Conservation (phyloP, 2,797 vertebrate species). For the Orestias chungarensis region DNA sequence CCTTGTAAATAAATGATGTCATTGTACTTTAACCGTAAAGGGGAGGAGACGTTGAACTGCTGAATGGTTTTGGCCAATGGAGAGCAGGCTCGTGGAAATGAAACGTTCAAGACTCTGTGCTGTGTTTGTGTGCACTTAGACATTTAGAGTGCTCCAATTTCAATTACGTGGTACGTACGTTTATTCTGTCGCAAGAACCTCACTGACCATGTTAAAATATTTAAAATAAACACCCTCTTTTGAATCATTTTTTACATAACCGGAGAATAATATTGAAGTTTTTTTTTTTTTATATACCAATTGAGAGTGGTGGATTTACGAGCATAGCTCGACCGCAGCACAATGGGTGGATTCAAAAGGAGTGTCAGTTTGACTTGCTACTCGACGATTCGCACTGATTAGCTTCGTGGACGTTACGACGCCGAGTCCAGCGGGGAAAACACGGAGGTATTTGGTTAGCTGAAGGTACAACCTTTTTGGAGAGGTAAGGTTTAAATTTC, state of each 20-base stretch:
- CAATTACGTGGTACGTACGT: neutral
- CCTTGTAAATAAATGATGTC: conserved; percentile 68
- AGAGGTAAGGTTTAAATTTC: conserved; percentile 45
- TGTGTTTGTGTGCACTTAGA: conserved; percentile 13
- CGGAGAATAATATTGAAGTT: neutral
- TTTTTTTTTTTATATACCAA: neutral
- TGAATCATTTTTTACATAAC: neutral
- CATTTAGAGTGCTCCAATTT: neutral
- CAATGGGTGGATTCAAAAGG: conserved; percentile 63
- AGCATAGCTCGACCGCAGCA: conserved; percentile 28
- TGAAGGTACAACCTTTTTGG: conserved; percentile 31
- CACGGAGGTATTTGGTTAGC: conserved; percentile 26
- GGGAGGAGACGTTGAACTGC: conserved; percentile 57
- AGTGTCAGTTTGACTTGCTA: conserved; percentile 35
- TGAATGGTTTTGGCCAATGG: conserved; percentile 68
- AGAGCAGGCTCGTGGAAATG: conserved; percentile 40
- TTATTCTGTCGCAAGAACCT: neutral
- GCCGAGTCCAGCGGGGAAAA: conserved; percentile 8
- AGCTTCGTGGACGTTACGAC: conserved; percentile 24
- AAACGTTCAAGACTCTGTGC: conserved; percentile 32
- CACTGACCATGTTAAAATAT: neutral
- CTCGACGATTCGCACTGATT: conserved; percentile 22
- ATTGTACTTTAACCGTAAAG: conserved; percentile 69
- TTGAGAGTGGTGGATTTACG: conserved; percentile 2
- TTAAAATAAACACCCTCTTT: neutral